Conservation (phyloP, 2,797 vertebrate species). For the Pantherophis alleghaniensis region DNA sequence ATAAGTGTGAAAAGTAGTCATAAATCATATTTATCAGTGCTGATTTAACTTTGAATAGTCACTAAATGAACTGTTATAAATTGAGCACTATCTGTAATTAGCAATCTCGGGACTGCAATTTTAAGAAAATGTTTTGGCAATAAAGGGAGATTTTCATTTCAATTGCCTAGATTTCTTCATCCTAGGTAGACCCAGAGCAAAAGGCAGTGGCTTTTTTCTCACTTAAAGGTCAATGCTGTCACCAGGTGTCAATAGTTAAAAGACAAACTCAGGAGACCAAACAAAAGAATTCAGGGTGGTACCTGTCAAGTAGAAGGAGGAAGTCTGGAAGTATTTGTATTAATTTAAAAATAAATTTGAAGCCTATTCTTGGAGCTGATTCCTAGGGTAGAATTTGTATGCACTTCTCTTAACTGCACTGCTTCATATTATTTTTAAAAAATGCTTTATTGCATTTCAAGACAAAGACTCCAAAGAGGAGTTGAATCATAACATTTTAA, state of each 20-base stretch:
- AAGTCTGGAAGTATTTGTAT: background rate
- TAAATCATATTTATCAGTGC: too few relatives aligned
- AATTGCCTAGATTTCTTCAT: background rate
- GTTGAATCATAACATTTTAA: background rate
- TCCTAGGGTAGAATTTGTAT: background rate
- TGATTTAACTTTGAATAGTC: too few relatives aligned
- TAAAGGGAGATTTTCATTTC: background rate
- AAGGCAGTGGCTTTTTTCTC: background rate
- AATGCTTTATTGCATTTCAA: background rate
- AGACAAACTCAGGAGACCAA: background rate
- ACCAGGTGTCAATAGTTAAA: background rate
- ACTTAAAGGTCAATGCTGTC: background rate
- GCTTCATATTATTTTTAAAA: background rate
- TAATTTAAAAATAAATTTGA: background rate
- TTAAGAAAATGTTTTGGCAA: background rate
- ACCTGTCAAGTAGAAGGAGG: background rate
- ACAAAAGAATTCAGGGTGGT: background rate
- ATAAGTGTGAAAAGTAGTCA: too few relatives aligned
- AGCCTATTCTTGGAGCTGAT: background rate
- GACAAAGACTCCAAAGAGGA: background rate
- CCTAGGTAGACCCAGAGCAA: background rate
- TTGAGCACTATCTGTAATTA: background rate
- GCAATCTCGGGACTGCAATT: background rate
- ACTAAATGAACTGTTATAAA: too few relatives aligned
- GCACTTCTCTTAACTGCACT: background rate